Percentiles rank a stretch among this genome's conserved stretches.
Conservation (phyloP, 1,140 invertebrate genomes). For the Plectus sambesii region DNA sequence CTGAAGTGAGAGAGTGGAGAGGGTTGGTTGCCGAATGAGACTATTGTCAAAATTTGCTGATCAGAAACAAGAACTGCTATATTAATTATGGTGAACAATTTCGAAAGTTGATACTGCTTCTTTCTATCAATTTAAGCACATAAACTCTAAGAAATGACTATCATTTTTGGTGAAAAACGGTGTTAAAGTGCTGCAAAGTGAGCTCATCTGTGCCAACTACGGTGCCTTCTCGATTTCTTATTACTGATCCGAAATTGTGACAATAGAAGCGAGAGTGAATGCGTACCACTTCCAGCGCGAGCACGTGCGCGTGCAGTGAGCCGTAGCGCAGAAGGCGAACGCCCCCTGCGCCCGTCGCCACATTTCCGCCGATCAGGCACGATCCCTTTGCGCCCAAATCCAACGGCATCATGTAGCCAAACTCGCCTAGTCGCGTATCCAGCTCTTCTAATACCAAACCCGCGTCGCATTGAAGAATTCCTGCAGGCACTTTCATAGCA, state of each 20-base stretch:
- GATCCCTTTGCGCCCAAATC: slow-evolving; percentile 92
- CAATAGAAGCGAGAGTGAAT: too few species aligned
- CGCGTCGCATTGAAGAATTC: slow-evolving; percentile 70
- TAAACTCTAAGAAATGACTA: too few species aligned
- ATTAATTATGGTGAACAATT: neutral
- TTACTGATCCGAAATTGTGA: slow-evolving; percentile 9
- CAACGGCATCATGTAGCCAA: slow-evolving; percentile 75
- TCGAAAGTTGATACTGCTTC: too few species aligned
- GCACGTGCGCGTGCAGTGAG: slow-evolving; percentile 75
- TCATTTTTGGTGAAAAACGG: too few species aligned
- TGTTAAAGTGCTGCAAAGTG: too few species aligned
- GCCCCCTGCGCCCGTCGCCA: slow-evolving; percentile 91
- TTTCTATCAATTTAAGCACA: too few species aligned
- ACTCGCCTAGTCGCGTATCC: slow-evolving; percentile 61
- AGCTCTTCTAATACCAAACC: slow-evolving; percentile 81
- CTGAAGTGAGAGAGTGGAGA: slow-evolving; percentile 46
- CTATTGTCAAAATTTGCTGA: too few species aligned
- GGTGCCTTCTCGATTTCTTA: too few species aligned
- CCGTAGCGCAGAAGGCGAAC: slow-evolving; percentile 84
- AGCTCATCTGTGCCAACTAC: too few species aligned
- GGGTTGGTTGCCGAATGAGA: slow-evolving; percentile 8
- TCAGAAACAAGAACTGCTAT: slow-evolving; percentile 2
- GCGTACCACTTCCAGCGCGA: slow-evolving; percentile 86
- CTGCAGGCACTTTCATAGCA: too few species aligned
- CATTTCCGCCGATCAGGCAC: slow-evolving; percentile 91